phyloP scores from a whole-genome alignment of 2,888 invertebrate species.

The Melanophora roralis region DNA sequence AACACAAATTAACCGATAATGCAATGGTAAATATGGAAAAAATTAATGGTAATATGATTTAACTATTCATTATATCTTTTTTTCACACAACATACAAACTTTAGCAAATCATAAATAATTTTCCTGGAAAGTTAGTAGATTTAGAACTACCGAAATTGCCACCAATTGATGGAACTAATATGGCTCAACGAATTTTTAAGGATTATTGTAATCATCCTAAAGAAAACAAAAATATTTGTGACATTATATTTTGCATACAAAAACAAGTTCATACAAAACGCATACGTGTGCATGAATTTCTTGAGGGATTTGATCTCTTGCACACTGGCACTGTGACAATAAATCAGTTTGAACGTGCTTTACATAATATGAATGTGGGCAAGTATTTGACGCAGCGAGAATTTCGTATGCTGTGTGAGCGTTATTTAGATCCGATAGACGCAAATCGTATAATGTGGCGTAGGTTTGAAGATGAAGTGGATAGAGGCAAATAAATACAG shows the following conservation, averaged over 20 bases:
- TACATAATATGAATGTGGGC: constrained; percentile 83
- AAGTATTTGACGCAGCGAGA: constrained; percentile 81
- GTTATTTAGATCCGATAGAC: constrained; percentile 86
- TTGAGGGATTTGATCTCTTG: constrained; percentile 84
- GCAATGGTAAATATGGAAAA: constrained; percentile 50
- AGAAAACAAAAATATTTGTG: constrained; percentile 68
- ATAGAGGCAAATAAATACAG: constrained; percentile 80
- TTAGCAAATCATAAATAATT: constrained; percentile 79
- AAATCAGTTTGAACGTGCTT: constrained; percentile 84
- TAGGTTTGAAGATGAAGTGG: constrained; percentile 87
- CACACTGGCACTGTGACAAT: constrained; percentile 83
- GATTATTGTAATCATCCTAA: constrained; percentile 67
- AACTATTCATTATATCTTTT: neutral
- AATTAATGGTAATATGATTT: neutral
- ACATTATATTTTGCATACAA: constrained; percentile 79
- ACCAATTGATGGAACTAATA: constrained; percentile 66
- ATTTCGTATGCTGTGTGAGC: constrained; percentile 80
- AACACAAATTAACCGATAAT: constrained; percentile 78
- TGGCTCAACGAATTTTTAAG: constrained; percentile 58
- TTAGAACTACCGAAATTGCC: constrained; percentile 84
- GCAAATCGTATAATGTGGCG: constrained; percentile 84
- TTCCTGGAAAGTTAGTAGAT: constrained; percentile 83
- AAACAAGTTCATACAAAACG: constrained; percentile 82
- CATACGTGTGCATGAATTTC: constrained; percentile 83
- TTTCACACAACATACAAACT: neutral